phyloP scores from a whole-genome alignment of 2,888 invertebrate genomes.

The Eristalis arbustorum region DNA sequence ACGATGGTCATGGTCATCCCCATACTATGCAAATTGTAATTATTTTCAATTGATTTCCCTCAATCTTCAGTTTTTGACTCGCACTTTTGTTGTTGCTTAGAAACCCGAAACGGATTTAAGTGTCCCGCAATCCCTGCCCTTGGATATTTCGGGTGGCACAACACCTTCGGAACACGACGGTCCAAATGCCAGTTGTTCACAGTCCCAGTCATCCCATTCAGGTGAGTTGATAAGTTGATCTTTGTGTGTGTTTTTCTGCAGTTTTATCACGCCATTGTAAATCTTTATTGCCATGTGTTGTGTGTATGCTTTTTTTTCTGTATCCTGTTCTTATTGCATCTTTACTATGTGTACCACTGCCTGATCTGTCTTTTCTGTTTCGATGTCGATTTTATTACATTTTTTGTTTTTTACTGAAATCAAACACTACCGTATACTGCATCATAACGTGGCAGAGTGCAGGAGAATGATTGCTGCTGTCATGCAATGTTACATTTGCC shows the following conservation, averaged over 20 bases:
- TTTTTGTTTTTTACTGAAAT: too few species aligned
- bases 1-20: constrained; percentile 80
- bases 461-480: too few species aligned
- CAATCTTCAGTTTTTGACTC: not conserved
- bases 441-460: too few species aligned
- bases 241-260: constrained; percentile 45
- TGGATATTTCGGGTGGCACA: constrained; percentile 80
- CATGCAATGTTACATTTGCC: too few species aligned
- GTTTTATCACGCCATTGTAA: constrained; percentile 49
- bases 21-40: constrained; percentile 81
- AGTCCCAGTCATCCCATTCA: constrained; percentile 79
- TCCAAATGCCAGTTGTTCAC: constrained; percentile 75
- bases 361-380: constrained; percentile 30
- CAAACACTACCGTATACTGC: not conserved
- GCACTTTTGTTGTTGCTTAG: constrained; percentile 72
- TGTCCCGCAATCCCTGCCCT: constrained; percentile 79
- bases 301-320: constrained; percentile 32
- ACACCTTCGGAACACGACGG: constrained; percentile 80
- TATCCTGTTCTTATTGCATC: constrained; percentile 1
- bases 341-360: constrained; percentile 2
- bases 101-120: constrained; percentile 80
- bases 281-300: constrained; percentile 37
- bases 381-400: not conserved
- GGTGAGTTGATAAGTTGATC: constrained; percentile 74
- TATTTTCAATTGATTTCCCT: constrained; percentile 40